Evolutionary conservation across 1,140 invertebrate species (phyloP).

Genomic region (Rhagoletis zephyria): DNA sequence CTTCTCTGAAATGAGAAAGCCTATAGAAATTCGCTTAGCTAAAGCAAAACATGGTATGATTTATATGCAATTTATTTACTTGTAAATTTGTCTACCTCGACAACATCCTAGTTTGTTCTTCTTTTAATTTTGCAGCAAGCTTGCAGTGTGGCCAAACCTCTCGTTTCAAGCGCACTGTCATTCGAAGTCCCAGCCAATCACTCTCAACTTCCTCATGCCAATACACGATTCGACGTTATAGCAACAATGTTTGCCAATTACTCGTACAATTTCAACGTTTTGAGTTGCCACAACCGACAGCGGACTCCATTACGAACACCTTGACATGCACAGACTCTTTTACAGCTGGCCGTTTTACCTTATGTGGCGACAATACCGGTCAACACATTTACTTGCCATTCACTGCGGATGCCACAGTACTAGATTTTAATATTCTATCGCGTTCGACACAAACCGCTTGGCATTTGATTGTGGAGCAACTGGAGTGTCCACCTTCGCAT

Average conservation of each 20-base stretch:
- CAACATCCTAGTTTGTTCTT: background rate
- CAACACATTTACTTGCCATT: conserved; percentile 77
- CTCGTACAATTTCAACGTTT: conserved; percentile 86
- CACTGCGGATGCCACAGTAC: conserved; percentile 62
- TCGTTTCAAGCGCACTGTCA: conserved; percentile 48
- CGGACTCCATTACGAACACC: conserved; percentile 53
- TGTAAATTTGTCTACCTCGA: background rate
- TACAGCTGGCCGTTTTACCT: conserved; percentile 72
- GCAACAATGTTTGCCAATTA: conserved; percentile 78
- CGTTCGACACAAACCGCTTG: conserved; percentile 69
- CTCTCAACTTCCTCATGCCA: conserved; percentile 55
- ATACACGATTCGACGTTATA: conserved; percentile 68
- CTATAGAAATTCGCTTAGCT: too few relatives aligned
- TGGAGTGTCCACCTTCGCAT: conserved; percentile 74
- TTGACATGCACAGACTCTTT: conserved; percentile 77
- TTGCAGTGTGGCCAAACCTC: conserved; percentile 51
- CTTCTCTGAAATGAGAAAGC: background rate
- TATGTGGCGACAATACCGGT: conserved; percentile 86
- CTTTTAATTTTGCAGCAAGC: conserved; percentile 33
- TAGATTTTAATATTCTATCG: conserved; percentile 62
- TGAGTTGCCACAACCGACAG: conserved; percentile 78
- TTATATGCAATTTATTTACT: too few relatives aligned
- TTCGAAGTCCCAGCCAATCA: conserved; percentile 36
- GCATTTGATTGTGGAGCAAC: conserved; percentile 78
- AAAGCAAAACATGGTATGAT: too few relatives aligned